Evolutionary conservation across 2,888 invertebrate genomes (phyloP).

Genomic region (Heliconius erato): DNA sequence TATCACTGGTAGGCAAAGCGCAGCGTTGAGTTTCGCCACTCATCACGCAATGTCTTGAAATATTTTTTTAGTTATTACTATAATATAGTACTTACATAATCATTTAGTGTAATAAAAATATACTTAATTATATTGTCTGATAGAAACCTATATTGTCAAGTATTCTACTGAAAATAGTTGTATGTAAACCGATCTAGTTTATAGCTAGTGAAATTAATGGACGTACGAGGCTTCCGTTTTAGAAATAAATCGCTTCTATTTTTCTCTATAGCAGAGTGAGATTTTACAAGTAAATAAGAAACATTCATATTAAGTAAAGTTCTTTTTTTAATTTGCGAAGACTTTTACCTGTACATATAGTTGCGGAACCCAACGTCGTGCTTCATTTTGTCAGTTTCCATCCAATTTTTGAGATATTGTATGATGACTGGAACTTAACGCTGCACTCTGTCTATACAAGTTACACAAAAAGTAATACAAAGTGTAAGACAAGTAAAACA

Average conservation of each 20-base stretch:
- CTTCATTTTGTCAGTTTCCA: too few relatives aligned
- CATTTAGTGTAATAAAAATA: background rate
- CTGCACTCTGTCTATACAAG: background rate
- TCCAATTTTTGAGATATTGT: too few relatives aligned
- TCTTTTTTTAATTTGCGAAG: too few relatives aligned
- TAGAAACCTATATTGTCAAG: background rate
- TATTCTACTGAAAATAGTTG: background rate
- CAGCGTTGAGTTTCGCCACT: background rate
- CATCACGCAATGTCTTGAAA: background rate
- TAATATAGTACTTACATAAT: background rate
- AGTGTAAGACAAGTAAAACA: background rate
- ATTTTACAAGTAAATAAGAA: background rate
- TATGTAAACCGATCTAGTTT: background rate
- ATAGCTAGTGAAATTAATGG: background rate
- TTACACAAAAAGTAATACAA: background rate
- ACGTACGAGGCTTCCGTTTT: background rate
- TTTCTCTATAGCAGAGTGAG: background rate
- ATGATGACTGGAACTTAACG: too few relatives aligned
- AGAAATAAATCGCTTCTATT: conserved; percentile 3
- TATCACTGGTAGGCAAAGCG: background rate
- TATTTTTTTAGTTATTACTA: background rate
- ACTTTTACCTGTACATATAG: too few relatives aligned
- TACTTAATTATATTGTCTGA: background rate
- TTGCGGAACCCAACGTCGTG: too few relatives aligned
- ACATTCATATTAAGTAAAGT: background rate